Evolutionary conservation across 1,140 invertebrate genomes (phyloP).

Genomic region (Chelonus insularis): DNA sequence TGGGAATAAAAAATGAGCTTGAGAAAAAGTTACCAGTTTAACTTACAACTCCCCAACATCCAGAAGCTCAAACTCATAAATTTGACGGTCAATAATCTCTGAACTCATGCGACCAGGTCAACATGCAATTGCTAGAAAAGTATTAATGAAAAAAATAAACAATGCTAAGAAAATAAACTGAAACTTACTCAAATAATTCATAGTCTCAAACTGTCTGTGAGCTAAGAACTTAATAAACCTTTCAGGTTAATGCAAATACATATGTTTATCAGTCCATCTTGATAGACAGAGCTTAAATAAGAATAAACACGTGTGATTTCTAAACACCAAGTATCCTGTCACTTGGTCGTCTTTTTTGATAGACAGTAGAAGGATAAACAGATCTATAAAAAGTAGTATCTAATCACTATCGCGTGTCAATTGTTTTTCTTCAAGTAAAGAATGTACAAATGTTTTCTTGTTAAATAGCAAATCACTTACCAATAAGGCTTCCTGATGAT

Average conservation of each 20-base stretch:
- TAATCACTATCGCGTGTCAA: neutral
- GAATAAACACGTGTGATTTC: neutral
- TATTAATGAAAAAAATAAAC: neutral
- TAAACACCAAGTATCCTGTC: neutral
- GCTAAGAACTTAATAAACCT: too few relatives aligned
- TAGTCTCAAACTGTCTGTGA: too few relatives aligned
- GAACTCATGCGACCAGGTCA: neutral
- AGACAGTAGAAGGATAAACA: conserved; percentile 23
- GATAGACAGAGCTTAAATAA: too few relatives aligned
- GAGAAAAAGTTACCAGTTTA: neutral
- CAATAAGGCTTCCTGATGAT: too few relatives aligned
- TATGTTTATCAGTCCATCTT: too few relatives aligned
- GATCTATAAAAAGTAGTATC: conserved; percentile 4
- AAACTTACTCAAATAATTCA: neutral
- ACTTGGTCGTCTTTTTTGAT: conserved; percentile 7
- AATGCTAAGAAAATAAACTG: neutral
- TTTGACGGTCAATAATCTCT: neutral
- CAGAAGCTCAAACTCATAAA: neutral
- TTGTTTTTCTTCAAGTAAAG: neutral
- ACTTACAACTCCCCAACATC: neutral
- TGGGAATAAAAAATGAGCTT: neutral
- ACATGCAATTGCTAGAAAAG: neutral
- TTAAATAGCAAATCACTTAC: too few relatives aligned
- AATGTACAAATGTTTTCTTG: conserved; percentile 1
- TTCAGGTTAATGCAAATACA: too few relatives aligned